Base-by-base conservation (phyloP, 2,797 vertebrate species). In the Odontamblyopus lacepedii region DNA sequence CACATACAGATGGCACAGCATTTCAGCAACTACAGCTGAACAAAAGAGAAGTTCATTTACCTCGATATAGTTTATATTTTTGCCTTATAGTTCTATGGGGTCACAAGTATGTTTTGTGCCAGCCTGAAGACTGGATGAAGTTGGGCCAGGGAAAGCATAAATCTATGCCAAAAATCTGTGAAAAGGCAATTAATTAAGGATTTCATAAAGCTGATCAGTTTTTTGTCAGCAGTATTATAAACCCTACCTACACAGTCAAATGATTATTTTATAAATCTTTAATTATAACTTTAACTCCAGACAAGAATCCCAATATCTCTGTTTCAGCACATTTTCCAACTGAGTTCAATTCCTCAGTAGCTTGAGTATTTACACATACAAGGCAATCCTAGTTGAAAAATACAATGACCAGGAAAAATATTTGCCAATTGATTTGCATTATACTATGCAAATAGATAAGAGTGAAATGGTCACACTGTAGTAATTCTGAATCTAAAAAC, bases 1-100 rank as follows among this genome's bases (percentile, higher is more conserved):
- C 53, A 57, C 56, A 44, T 18, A 38, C 76, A 83, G 75, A 75
- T 72, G 72, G 51, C 11, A 15, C 63, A 60, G 9, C 18, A 56
- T 69, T 71, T 32, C 1, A 23, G 53, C 51, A 26, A 19, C 19
- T n/a, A 41, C 5, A 15, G 55, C 18, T 1, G 11, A 30, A 61
- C 29, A 61, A 61, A 8, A 15, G 59, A 27, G 9, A 59, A 27
- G 56, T 59, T 26, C 9, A 59, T 26, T 26, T 59, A 27, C 56
- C 12, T 29, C 5, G 9, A 48, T 15, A 59, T 29, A 27, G 26
- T 27, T 7, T 29, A 27, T 59, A 27, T 27, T 4, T 12, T 8
- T 12, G 23, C 26, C 23, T 59, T 26, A 29, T 27, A 23, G 6
- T 57, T 57, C 41, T 44, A 44, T 44, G 44, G 23, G 23, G 11